Conservation (phyloP, 2,797 vertebrate genomes). For the Brachymystax lenok region DNA sequence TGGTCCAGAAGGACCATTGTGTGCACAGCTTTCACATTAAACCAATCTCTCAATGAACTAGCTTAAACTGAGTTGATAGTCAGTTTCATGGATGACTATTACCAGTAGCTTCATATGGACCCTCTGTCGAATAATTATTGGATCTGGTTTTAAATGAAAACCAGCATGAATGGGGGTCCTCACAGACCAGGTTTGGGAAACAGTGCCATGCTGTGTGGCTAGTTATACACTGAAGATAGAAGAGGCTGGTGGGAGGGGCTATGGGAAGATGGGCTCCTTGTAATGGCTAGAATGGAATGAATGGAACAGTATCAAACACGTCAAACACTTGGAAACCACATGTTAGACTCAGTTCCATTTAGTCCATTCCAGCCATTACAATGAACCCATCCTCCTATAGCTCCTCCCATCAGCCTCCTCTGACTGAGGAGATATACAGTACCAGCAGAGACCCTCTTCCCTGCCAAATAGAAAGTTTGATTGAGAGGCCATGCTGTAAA, state of each 20-base stretch:
- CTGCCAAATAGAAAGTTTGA: conserved; percentile 79
- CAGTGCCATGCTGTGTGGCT: conserved; percentile 21
- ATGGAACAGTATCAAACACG: no score
- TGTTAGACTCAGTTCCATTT: no score
- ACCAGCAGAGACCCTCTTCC: conserved; percentile 78
- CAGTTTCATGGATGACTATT: not conserved
- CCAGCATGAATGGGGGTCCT: conserved; percentile 13
- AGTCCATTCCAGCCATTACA: no score
- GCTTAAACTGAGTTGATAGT: not conserved
- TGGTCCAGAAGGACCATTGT: not conserved
- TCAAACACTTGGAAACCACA: no score
- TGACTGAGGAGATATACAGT: conserved; percentile 63
- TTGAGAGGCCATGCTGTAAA: conserved; percentile 78
- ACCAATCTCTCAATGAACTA: not conserved
- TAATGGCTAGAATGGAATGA: no score
- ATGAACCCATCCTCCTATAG: no score
- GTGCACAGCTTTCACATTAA: not conserved
- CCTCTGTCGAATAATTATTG: not conserved
- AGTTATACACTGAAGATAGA: conserved; percentile 10
- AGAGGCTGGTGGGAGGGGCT: conserved; percentile 8
- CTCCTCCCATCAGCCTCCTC: no score
- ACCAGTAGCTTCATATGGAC: not conserved
- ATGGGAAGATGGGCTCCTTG: no score
- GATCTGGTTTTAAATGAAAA: conserved; percentile 9
- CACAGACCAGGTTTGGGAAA: conserved; percentile 45